A percentile compares a stretch with the other conserved stretches of the same genome.
Evolutionary conservation across 2,888 invertebrate genomes (phyloP).

Genomic region (Melanostoma scalare): DNA sequence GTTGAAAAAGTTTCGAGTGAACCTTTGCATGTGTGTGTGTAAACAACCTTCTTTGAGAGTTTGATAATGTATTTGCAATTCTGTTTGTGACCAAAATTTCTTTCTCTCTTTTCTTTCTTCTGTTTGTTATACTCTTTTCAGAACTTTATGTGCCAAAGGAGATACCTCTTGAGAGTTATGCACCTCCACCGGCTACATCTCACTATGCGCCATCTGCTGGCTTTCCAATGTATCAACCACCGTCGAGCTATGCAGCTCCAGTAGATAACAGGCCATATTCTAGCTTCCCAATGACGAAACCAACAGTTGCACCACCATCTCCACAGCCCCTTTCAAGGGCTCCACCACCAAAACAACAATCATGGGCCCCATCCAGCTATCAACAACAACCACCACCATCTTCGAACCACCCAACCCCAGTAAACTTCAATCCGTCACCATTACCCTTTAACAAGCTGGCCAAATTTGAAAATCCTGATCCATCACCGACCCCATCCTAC

Average conservation of each 20-base stretch:
- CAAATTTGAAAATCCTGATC: slow-evolving; percentile 77
- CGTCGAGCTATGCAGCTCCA: slow-evolving; percentile 34
- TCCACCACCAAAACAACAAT: slow-evolving; percentile 81
- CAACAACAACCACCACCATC: slow-evolving; percentile 73
- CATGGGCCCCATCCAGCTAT: slow-evolving; percentile 74
- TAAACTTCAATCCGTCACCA: slow-evolving; percentile 79
- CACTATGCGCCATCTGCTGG: slow-evolving; percentile 82
- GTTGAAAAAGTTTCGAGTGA: neutral
- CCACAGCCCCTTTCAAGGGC: slow-evolving; percentile 80
- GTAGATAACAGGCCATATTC: slow-evolving; percentile 33
- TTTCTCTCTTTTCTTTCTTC: slow-evolving; percentile 15
- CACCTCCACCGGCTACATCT: slow-evolving; percentile 79
- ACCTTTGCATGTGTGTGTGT: too few species aligned
- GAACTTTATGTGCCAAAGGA: slow-evolving; percentile 81
- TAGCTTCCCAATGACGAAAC: slow-evolving; percentile 69
- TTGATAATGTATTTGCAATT: slow-evolving; percentile 1
- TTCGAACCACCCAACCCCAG: slow-evolving; percentile 70
- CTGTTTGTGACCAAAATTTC: neutral
- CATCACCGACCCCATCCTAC: slow-evolving; percentile 36
- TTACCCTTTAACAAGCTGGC: slow-evolving; percentile 79
- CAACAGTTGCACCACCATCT: slow-evolving; percentile 77
- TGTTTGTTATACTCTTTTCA: slow-evolving; percentile 58
- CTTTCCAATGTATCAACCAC: slow-evolving; percentile 46
- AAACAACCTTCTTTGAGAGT: too few species aligned
- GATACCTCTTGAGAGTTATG: slow-evolving; percentile 80